phyloP scores from a whole-genome alignment of 2,888 invertebrate species.

The Stenurella melanura region DNA sequence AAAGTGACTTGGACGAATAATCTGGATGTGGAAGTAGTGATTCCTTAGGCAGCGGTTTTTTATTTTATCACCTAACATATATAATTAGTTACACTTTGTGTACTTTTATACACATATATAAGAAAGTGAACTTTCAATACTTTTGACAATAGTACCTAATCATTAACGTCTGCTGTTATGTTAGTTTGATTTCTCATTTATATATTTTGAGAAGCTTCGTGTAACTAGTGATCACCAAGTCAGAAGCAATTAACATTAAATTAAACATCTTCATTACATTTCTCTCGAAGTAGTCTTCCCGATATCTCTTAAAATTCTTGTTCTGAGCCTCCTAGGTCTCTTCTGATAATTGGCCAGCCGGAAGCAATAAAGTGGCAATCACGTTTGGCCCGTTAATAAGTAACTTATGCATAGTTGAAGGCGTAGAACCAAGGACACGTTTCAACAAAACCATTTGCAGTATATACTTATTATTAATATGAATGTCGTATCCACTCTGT shows the following conservation, averaged over 20 bases:
- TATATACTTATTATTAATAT: background rate
- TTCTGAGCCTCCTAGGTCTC: background rate
- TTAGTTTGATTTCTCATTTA: too few relatives aligned
- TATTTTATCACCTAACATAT: too few relatives aligned
- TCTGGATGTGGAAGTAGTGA: too few relatives aligned
- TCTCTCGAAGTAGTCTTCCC: background rate
- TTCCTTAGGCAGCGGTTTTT: too few relatives aligned
- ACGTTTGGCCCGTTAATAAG: background rate
- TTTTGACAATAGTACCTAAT: too few relatives aligned
- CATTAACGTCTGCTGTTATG: too few relatives aligned
- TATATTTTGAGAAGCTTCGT: too few relatives aligned
- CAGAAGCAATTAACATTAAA: background rate
- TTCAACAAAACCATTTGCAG: background rate
- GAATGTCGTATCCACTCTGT: background rate
- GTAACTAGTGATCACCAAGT: too few relatives aligned
- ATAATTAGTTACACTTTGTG: too few relatives aligned
- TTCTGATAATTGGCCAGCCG: slow-evolving; percentile 9
- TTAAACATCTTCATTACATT: background rate
- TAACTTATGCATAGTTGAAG: slow-evolving; percentile 1
- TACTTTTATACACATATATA: too few relatives aligned
- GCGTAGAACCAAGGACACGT: slow-evolving; percentile 2
- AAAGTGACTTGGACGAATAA: too few relatives aligned
- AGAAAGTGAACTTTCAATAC: too few relatives aligned
- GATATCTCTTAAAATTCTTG: background rate
- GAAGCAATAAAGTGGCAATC: background rate